phyloP scores from a whole-genome alignment of 64 coral and sea anemone genomes.

The Porites lutea region DNA sequence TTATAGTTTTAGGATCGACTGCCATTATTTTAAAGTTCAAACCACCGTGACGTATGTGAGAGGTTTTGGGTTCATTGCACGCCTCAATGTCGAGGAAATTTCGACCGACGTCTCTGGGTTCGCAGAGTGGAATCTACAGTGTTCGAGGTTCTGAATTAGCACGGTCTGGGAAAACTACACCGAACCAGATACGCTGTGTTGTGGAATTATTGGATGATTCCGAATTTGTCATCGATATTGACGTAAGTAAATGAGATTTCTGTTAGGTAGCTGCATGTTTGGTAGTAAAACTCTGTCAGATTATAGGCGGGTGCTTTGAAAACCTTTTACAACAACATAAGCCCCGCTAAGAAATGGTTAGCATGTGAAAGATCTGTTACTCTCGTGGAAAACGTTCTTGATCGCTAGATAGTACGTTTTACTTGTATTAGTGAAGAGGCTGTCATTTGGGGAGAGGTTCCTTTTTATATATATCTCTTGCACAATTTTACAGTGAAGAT shows the following conservation, averaged over 20 bases:
- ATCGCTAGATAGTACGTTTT: not conserved
- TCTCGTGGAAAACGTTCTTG: not conserved
- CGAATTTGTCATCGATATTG: conserved; percentile 94
- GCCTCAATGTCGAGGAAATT: conserved; percentile 88
- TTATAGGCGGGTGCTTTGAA: not conserved
- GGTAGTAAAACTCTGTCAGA: not conserved
- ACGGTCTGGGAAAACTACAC: conserved; percentile 82
- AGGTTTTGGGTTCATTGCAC: not conserved
- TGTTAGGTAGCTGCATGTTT: conserved; percentile 1
- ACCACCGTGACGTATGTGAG: conserved; percentile 14
- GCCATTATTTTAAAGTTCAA: not conserved
- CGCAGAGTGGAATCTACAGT: conserved; percentile 93
- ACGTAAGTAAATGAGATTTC: conserved; percentile 76
- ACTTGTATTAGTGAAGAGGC: not conserved
- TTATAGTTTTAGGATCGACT: conserved; percentile 14
- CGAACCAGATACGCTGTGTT: conserved; percentile 90
- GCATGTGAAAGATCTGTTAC: not conserved
- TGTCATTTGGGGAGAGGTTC: not conserved
- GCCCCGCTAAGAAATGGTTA: not conserved
- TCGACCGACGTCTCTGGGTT: conserved; percentile 71
- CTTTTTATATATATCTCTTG: not conserved
- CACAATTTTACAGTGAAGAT: not conserved
- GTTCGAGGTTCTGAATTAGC: conserved; percentile 90
- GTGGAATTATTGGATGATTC: conserved; percentile 92
- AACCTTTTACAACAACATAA: not conserved